Evolutionary conservation across 1,140 invertebrate species (phyloP), one percentile per base, ranked within the genome.

Genomic region (Ostrea denselamellosa): DNA sequence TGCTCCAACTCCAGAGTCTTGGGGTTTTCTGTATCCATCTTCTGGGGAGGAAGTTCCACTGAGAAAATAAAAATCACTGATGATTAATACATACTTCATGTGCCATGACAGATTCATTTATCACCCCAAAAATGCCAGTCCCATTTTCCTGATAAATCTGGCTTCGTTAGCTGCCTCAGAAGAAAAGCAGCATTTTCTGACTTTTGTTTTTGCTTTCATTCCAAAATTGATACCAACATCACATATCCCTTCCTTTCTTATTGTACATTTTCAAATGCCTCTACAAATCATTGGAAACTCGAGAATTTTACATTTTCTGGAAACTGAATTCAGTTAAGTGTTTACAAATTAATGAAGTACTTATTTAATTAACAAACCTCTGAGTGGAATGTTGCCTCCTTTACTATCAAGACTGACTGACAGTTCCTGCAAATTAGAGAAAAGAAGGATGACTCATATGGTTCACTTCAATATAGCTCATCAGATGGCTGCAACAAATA

Each of bases 41-140:
- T 91, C 28, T 89, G 90, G 9, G 92, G 92, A 0, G 92, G 92
- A 25, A 93, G 88, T 22, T 93, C 92, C 85, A 93, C 92, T 93
- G 90, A 82, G 89, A 83, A 77, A 86, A n/a, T n/a, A n/a, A 81
- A 86, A 28, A 77, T 77, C 28, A 68, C 44, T 3, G 62, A 44
- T 22, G 34, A 86, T 52, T 65, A 81, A 86, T 53, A 86, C 68
- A 28, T 25, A 77, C 68, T 77, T 77, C 68, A 77, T 77, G 68
- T 77, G 17, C 68, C 68, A 34, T 77, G 68, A 34, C 68, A 77
- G 68, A 77, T 77, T 28, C 68, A 77, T 77, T 77, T 77, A 77
- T 77, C 68, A 77, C 68, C 68, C 9, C 9, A 77, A 34, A 77
- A 22, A 34, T 8, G 68, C 68, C 25, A 77, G 68, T 77, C 68